phyloP scores from a whole-genome alignment of 2,113 vertebrate species.

The Vulpes ferrilata region DNA sequence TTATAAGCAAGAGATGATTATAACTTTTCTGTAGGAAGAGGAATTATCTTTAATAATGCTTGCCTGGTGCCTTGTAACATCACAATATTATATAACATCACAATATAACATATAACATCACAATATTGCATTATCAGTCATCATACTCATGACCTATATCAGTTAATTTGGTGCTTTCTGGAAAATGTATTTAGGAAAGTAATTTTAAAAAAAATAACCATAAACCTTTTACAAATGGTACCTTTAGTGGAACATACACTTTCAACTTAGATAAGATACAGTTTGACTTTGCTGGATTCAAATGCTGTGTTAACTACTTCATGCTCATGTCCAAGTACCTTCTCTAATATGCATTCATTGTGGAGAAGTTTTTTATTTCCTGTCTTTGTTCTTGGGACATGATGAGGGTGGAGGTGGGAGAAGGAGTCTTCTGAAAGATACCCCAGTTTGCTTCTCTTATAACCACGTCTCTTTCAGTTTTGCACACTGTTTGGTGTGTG shows the following conservation, averaged over 20 bases:
- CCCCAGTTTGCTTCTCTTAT: neutral
- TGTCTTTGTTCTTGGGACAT: conserved; percentile 38
- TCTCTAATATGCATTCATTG: conserved; percentile 26
- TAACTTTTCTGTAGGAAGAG: neutral
- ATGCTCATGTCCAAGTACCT: neutral
- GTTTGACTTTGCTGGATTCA: conserved; percentile 46
- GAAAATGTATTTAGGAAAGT: conserved; percentile 51
- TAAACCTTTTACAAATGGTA: neutral
- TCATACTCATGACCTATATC: neutral
- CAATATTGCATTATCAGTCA: neutral
- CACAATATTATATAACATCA: neutral
- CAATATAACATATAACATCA: neutral
- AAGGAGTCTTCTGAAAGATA: neutral
- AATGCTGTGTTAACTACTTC: neutral
- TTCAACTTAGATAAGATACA: conserved; percentile 39
- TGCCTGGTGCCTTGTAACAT: neutral
- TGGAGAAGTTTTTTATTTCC: conserved; percentile 4
- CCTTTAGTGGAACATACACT: neutral
- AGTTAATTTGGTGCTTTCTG: conserved; percentile 55
- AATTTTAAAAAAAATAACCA: neutral
- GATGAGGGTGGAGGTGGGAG: neutral
- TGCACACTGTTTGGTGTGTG: neutral
- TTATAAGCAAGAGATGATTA: neutral
- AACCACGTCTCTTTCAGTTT: conserved; percentile 8
- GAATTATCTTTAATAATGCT: conserved; percentile 51